Evolutionary conservation across 1,140 invertebrate genomes (phyloP), one percentile per base, ranked within the genome.

Genomic region (Zaprionus tsacasi): DNA sequence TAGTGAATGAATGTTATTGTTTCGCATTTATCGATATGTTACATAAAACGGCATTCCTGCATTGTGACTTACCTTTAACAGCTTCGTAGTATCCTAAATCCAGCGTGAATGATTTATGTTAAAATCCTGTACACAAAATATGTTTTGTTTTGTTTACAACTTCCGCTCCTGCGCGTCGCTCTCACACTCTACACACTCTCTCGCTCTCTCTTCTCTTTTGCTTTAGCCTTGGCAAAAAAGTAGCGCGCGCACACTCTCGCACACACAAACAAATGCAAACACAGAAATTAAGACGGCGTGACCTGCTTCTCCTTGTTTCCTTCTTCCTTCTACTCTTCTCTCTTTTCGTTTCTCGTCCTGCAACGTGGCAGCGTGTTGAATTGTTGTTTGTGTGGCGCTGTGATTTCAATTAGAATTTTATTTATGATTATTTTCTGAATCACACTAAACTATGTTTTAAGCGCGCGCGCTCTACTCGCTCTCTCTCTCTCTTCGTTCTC

Each of bases 71-170:
- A 92, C 91, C 91, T 91, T 90, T 92, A 58, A 92, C 91, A 92
- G 91, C 91, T 66, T 92, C 91, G 91, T 92, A 92, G 76, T 92
- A 92, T 92, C 91, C 91, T 76, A 92, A 92, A 92, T 92, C 91
- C 91, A 92, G 91, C 88, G 88, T 92, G 91, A 91, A 92, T 82
- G 91, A 86, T 92, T 91, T 92, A 79, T 81, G 66, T 91, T 76
- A 35, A 75, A 71, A 67, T 81, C 78, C 81, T 89, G 70, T 65
- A 50, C 65, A 73, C 65, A 72, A 76, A 68, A 66, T 79, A 61
- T 52, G 67, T 57, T 70, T 76, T 54, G 50, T 63, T 72, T 65
- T 73, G 56, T 86, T 70, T 77, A 73, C 72, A 5, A 59, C 63
- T 58, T 64, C 67, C 60, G 68, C 33, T 35, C 33, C 33, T 35